Percentiles rank a stretch among this genome's conserved stretches.
Conservation (phyloP, 2,888 invertebrate species). For the Chrysina gloriosa region DNA sequence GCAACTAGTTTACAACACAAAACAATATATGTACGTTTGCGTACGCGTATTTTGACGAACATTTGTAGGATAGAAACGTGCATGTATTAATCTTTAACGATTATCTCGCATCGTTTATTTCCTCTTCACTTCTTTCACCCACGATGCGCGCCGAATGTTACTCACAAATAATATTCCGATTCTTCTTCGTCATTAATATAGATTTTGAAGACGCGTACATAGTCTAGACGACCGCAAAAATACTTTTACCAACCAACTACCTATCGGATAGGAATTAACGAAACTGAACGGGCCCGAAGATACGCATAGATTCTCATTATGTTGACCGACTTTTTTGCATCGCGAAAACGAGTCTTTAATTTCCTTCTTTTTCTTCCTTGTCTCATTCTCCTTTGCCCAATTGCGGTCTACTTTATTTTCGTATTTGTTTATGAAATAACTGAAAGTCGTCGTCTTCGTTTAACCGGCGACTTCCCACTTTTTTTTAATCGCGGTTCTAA, state of each 20-base stretch:
- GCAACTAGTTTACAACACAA: conserved; percentile 45
- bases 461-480: neutral
- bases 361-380: neutral
- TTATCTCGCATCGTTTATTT: neutral
- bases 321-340: conserved; percentile 28
- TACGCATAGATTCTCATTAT: neutral
- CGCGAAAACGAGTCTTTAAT: conserved; percentile 20
- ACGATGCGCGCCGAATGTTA: neutral
- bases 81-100: conserved; percentile 27
- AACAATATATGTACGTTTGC: conserved; percentile 14
- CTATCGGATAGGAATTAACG: neutral
- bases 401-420: conserved; percentile 19
- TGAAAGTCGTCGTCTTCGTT: neutral
- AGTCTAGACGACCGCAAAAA: conserved; percentile 5
- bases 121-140: neutral
- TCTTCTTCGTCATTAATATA: too few relatives aligned
- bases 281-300: conserved; percentile 10
- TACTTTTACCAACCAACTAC: neutral
- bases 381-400: neutral
- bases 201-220: too few relatives aligned
- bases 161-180: too few relatives aligned
- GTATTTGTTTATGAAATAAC: neutral
- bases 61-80: too few relatives aligned
- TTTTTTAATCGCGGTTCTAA: too few relatives aligned
- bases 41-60: too few relatives aligned